phyloP scores from a whole-genome alignment of 2,113 vertebrate species.

The Nipponia nippon region DNA sequence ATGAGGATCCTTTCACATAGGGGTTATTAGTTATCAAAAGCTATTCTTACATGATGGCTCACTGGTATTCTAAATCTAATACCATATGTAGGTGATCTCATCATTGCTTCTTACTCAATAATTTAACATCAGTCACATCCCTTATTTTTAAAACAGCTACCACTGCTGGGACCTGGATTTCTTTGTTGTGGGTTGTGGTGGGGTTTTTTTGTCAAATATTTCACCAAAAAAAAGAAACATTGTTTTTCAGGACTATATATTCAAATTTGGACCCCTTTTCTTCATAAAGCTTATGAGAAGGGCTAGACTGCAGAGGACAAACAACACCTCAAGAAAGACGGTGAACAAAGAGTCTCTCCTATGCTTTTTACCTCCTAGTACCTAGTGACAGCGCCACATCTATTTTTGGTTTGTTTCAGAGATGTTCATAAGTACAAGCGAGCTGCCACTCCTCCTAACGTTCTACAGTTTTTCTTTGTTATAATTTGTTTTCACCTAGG shows the following conservation, averaged over 20 bases:
- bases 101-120: not conserved
- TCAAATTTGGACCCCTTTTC: not conserved
- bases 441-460: not conserved
- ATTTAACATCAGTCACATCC: not conserved
- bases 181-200: not conserved
- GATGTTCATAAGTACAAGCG: not conserved
- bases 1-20: slow-evolving; percentile 20
- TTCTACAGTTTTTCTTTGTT: not conserved
- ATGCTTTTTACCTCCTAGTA: not conserved
- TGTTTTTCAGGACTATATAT: not conserved
- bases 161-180: not conserved
- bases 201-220: not conserved
- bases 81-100: not conserved
- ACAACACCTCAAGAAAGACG: not conserved
- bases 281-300: not conserved
- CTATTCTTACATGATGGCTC: slow-evolving; percentile 39
- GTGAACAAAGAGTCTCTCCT: not conserved
- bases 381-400: not conserved
- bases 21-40: slow-evolving; percentile 37
- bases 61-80: slow-evolving; percentile 18
- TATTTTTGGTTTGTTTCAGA: not conserved
- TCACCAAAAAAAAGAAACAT: not conserved
- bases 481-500: not conserved
- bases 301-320: not conserved
- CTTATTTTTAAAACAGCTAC: not conserved